Evolutionary conservation across 35 echinoderm and acorn worm genomes (phyloP).

Genomic region (Apostichopus parvimensis): DNA sequence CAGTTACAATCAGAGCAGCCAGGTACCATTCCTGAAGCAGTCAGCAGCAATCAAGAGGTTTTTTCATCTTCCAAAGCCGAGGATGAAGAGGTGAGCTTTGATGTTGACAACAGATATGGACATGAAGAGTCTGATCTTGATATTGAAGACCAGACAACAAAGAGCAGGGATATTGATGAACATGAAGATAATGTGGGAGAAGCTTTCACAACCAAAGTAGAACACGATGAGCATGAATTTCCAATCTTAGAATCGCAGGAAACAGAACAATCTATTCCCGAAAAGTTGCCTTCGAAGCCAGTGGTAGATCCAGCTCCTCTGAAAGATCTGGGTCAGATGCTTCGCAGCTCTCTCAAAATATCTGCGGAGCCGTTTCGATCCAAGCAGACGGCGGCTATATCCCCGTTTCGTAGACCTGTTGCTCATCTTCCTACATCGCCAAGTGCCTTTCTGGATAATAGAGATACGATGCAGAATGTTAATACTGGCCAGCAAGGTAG

Average conservation of each 20-base stretch:
- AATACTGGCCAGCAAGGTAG: too few species aligned
- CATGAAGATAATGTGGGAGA: too few species aligned
- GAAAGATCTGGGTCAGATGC: constrained; percentile 32
- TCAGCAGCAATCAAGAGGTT: neutral
- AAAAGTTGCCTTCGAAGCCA: neutral
- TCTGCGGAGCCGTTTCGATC: neutral
- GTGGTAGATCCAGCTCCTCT: constrained; percentile 37
- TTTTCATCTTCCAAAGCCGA: neutral
- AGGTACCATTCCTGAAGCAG: neutral
- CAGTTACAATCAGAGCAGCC: neutral
- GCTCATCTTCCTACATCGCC: too few species aligned
- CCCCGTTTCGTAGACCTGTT: neutral
- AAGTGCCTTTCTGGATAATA: too few species aligned
- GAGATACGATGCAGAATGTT: too few species aligned
- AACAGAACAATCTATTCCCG: too few species aligned
- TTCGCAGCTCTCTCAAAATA: constrained; percentile 34
- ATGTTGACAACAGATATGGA: neutral
- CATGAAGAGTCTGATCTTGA: too few species aligned
- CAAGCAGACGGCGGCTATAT: constrained; percentile 36
- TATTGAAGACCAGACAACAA: too few species aligned
- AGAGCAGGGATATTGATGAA: too few species aligned
- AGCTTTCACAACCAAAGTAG: too few species aligned
- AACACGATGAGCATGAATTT: too few species aligned
- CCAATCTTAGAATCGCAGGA: too few species aligned
- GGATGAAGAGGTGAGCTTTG: neutral